phyloP scores from a whole-genome alignment of 2,888 invertebrate species.

The Ethmia dodecea region DNA sequence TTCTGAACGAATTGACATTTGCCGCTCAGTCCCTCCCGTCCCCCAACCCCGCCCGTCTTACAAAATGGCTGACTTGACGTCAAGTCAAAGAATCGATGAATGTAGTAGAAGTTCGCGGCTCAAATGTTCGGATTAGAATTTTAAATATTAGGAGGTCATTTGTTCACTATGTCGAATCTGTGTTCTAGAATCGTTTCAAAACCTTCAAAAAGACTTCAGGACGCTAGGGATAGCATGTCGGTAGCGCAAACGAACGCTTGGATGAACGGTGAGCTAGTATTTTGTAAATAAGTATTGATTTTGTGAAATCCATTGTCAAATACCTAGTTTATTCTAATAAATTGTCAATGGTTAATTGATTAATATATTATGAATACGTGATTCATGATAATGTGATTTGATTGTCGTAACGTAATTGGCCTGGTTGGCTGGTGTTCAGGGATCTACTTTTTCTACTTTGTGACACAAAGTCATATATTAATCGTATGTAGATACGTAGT shows the following conservation, averaged over 20 bases:
- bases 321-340: too few species aligned
- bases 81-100: too few species aligned
- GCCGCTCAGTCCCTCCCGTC: neutral
- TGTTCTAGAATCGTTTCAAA: slow-evolving; percentile 86
- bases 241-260: slow-evolving; percentile 90
- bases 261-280: slow-evolving; percentile 86
- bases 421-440: slow-evolving; percentile 9
- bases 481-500: neutral
- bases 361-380: slow-evolving; percentile 1
- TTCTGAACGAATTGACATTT: slow-evolving; percentile 6
- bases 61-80: slow-evolving; percentile 62
- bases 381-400: neutral
- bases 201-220: slow-evolving; percentile 86
- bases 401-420: slow-evolving; percentile 4
- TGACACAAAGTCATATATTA: too few species aligned
- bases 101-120: slow-evolving; percentile 29
- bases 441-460: too few species aligned
- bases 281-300: slow-evolving; percentile 48
- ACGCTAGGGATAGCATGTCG: slow-evolving; percentile 83
- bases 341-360: slow-evolving; percentile 17
- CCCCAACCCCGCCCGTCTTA: too few species aligned
- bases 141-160: slow-evolving; percentile 29
- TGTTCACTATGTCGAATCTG: slow-evolving; percentile 82
- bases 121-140: slow-evolving; percentile 38
- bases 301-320: slow-evolving; percentile 27